Evolutionary conservation across 2,888 invertebrate genomes (phyloP).

Genomic region (Brachyptera risi): DNA sequence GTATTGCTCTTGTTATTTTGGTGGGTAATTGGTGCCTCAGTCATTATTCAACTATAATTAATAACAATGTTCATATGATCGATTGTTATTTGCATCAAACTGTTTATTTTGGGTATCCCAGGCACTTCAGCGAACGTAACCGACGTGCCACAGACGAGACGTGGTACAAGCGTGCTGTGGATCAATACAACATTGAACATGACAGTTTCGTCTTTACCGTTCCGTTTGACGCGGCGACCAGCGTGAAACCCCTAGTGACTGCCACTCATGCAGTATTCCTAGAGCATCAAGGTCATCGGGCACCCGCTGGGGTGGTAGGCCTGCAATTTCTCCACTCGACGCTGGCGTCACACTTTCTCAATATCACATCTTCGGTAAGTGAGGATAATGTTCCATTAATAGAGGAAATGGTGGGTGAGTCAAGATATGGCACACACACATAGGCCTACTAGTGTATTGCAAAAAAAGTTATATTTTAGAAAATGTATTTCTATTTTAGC

Average conservation of each 20-base stretch:
- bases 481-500: no score
- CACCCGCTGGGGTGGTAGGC: conserved; percentile 90
- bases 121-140: conserved; percentile 77
- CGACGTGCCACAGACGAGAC: conserved; percentile 79
- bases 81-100: no score
- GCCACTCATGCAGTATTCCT: conserved; percentile 91
- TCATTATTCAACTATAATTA: no score
- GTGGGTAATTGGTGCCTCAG: no score
- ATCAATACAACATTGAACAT: conserved; percentile 79
- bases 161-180: conserved; percentile 89
- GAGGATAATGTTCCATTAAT: no score
- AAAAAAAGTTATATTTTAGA: no score
- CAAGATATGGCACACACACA: no score
- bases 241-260: conserved; percentile 64
- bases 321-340: conserved; percentile 81
- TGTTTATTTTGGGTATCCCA: no score
- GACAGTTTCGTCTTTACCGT: conserved; percentile 90
- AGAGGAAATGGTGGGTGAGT: no score
- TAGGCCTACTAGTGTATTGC: no score
- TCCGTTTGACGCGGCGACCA: conserved; percentile 66
- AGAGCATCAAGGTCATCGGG: conserved; percentile 74
- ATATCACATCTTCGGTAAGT: conserved; percentile 80
- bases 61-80: no score
- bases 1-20: no score
- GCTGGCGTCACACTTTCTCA: conserved; percentile 77